phyloP scores from a whole-genome alignment of 2,888 invertebrate genomes.

The Erynnis tages region DNA sequence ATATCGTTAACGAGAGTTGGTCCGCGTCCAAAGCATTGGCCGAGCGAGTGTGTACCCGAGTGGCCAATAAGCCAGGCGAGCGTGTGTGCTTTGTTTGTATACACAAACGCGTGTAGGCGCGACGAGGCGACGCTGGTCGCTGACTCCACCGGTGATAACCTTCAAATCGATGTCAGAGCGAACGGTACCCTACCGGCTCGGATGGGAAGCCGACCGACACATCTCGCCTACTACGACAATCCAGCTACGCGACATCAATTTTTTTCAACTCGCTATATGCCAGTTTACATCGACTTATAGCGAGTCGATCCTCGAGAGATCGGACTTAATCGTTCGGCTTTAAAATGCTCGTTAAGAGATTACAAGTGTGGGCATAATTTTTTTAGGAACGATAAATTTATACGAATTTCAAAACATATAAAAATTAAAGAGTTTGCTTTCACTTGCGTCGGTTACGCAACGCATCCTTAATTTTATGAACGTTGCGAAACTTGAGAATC shows the following conservation, averaged over 20 bases:
- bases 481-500: slow-evolving; percentile 16
- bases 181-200: slow-evolving; percentile 49
- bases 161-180: slow-evolving; percentile 72
- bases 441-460: slow-evolving; percentile 14
- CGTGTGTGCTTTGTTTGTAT: slow-evolving; percentile 47
- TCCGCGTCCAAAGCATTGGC: slow-evolving; percentile 33
- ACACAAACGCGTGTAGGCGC: slow-evolving; percentile 65
- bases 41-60: slow-evolving; percentile 18
- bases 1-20: slow-evolving; percentile 43
- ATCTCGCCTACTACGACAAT: slow-evolving; percentile 18
- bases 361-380: not conserved
- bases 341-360: not conserved
- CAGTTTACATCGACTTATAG: not conserved
- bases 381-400: not conserved
- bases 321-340: too few relatives aligned
- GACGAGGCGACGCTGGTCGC: slow-evolving; percentile 77
- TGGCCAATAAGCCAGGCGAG: slow-evolving; percentile 27
- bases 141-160: slow-evolving; percentile 74
- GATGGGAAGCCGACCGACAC: slow-evolving; percentile 20
- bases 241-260: slow-evolving; percentile 27
- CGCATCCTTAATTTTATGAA: slow-evolving; percentile 17
- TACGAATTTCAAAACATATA: slow-evolving; percentile 16
- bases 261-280: not conserved
- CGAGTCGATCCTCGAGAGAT: not conserved
- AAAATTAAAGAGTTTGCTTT: slow-evolving; percentile 22